Conservation (phyloP, 2,797 vertebrate species). For the Coreius guichenoti region DNA sequence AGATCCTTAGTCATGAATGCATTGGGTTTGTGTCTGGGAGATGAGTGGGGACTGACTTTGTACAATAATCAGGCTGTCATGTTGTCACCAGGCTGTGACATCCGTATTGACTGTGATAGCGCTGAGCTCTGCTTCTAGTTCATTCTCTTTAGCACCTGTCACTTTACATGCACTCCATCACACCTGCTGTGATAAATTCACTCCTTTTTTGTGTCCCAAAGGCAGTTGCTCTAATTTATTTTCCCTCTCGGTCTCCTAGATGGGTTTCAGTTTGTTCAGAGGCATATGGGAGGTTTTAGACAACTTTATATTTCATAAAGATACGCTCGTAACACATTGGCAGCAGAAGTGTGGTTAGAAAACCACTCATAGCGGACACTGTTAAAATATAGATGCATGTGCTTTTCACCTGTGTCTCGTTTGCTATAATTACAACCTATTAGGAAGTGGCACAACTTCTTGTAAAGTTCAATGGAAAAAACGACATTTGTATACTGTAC, state of each 20-base stretch:
- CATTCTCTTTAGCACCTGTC: conserved; percentile 62
- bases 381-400: neutral
- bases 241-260: neutral
- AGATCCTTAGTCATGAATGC: conserved; percentile 20
- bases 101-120: conserved; percentile 56
- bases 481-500: neutral
- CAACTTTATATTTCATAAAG: conserved; percentile 5
- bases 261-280: neutral
- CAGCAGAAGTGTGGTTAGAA: neutral
- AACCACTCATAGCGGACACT: neutral
- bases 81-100: conserved; percentile 47
- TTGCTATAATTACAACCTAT: neutral
- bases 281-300: conserved; percentile 1
- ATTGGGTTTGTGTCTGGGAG: conserved; percentile 25
- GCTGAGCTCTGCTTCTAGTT: conserved; percentile 49
- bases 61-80: conserved; percentile 46
- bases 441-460: conserved; percentile 31
- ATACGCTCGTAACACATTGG: neutral
- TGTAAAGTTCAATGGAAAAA: conserved; percentile 47
- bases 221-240: conserved; percentile 36
- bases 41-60: conserved; percentile 27
- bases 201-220: conserved; percentile 22
- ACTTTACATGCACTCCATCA: conserved; percentile 57
- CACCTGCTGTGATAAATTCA: conserved; percentile 49
- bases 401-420: neutral